phyloP scores from a whole-genome alignment of 1,140 invertebrate species.

The Cyclina sinensis region DNA sequence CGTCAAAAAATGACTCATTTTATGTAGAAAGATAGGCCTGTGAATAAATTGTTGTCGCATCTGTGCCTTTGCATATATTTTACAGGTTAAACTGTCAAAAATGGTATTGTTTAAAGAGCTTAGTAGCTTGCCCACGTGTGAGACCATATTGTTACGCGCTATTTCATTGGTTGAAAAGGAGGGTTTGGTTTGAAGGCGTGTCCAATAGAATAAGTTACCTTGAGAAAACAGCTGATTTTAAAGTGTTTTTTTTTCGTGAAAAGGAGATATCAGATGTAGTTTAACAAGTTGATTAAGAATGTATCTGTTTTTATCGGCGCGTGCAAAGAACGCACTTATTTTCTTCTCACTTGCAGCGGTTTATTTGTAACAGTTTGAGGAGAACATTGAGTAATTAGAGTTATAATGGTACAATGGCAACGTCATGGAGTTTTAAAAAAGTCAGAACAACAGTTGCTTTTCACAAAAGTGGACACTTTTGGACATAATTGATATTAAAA shows the following conservation, averaged over 20 bases:
- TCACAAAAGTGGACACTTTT: no score
- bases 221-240: slow-evolving; percentile 31
- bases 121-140: neutral
- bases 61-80: neutral
- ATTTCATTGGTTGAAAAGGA: slow-evolving; percentile 21
- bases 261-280: no score
- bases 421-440: no score
- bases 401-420: no score
- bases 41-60: neutral
- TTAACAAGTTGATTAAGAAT: no score
- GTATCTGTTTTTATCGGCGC: no score
- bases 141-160: neutral
- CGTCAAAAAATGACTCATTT: slow-evolving; percentile 2
- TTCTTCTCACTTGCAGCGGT: no score
- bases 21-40: neutral
- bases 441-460: no score
- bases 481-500: no score
- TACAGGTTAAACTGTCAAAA: neutral
- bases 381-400: no score
- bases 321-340: no score
- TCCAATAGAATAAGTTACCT: neutral
- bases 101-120: neutral
- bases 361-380: no score
- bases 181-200: slow-evolving; percentile 32
- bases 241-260: neutral